Conservation (phyloP, 2,797 vertebrate genomes). For the Danio albolineatus region DNA sequence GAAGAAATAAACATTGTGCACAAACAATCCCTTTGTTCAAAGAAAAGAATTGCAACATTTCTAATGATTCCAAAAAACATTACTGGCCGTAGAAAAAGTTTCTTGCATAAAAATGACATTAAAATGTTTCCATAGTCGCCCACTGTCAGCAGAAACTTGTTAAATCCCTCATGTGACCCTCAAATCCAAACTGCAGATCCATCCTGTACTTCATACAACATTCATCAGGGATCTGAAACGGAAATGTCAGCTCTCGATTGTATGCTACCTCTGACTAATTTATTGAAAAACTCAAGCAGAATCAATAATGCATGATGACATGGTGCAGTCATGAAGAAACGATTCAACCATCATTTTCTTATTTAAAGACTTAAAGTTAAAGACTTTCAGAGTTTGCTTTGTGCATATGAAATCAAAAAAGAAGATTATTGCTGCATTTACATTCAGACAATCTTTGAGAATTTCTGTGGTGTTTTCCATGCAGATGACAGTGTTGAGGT, state of each 20-base stretch:
- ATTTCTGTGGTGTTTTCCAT: background rate
- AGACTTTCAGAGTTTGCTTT: background rate
- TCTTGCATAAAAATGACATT: too few relatives aligned
- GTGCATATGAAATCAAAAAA: background rate
- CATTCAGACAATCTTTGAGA: background rate
- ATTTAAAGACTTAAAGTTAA: background rate
- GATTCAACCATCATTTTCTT: background rate
- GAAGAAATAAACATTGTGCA: too few relatives aligned
- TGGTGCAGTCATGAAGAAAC: conserved; percentile 40
- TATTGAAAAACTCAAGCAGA: conserved; percentile 62
- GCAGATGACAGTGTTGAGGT: background rate
- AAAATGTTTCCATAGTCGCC: too few relatives aligned
- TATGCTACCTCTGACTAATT: conserved; percentile 69
- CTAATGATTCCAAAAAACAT: too few relatives aligned
- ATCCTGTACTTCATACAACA: conserved; percentile 59
- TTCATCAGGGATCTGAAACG: conserved; percentile 64
- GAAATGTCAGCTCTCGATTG: conserved; percentile 73
- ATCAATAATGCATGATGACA: conserved; percentile 66
- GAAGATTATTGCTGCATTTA: background rate
- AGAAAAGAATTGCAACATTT: too few relatives aligned
- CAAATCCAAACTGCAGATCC: background rate
- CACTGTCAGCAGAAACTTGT: too few relatives aligned
- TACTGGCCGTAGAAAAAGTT: too few relatives aligned
- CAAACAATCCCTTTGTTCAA: too few relatives aligned
- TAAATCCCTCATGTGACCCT: background rate